These are phyloP conservation scores for Lepus townsendii DNA, from an alignment of 2,797 vertebrate species.

Conservation along the genomic window DNA sequence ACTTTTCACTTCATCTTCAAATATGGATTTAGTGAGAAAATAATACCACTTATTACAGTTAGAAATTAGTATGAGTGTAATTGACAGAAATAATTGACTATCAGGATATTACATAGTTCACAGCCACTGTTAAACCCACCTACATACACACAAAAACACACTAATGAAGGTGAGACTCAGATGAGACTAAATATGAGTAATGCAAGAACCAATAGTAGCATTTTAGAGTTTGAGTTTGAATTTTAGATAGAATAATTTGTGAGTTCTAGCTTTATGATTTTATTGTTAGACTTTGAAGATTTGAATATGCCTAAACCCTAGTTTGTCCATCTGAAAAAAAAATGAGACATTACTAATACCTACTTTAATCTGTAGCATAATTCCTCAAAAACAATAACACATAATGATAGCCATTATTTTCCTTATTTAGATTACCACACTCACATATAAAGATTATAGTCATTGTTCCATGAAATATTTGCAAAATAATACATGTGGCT, in stretches of 20 bases:
- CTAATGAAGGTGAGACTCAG: not conserved
- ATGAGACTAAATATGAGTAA: not conserved
- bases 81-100: not conserved
- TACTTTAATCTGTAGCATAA: not conserved
- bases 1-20: conserved; percentile 7
- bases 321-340: not conserved
- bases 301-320: not conserved
- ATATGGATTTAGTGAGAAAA: not conserved
- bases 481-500: conserved; percentile 12
- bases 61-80: not conserved
- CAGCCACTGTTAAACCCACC: not conserved
- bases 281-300: not conserved
- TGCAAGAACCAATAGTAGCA: not conserved
- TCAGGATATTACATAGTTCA: not conserved
- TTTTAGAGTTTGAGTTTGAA: not conserved
- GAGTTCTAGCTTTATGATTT: not conserved
- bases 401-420: not conserved
- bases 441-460: not conserved
- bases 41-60: not conserved
- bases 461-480: conserved; percentile 50
- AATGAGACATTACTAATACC: not conserved
- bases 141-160: not conserved
- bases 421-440: not conserved
- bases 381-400: not conserved
- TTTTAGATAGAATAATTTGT: not conserved